phyloP scores from a whole-genome alignment of 2,113 vertebrate genomes.

The Channa argus region DNA sequence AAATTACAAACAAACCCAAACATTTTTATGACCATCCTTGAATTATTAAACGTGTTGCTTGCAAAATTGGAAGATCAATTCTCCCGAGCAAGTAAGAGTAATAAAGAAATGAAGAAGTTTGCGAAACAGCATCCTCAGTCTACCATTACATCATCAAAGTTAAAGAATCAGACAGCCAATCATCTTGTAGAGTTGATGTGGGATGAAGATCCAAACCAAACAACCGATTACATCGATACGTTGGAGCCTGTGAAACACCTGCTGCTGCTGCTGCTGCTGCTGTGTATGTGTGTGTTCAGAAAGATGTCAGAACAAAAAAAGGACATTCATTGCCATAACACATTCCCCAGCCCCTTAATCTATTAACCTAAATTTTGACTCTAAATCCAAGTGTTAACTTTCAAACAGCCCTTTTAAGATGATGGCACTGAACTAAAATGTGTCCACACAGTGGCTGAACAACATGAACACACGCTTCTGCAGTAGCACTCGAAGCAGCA shows the following conservation, averaged over 20 bases:
- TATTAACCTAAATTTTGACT: no score
- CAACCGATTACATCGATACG: background rate
- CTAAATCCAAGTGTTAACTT: no score
- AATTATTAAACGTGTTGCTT: no score
- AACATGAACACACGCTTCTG: background rate
- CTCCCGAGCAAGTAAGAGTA: background rate
- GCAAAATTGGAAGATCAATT: background rate
- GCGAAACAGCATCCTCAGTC: background rate
- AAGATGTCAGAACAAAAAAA: conserved; percentile 23
- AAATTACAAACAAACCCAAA: no score
- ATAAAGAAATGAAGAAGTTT: background rate
- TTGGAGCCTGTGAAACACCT: conserved; percentile 26
- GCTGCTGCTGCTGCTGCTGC: conserved; percentile 9
- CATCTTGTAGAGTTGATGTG: background rate
- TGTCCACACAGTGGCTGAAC: background rate
- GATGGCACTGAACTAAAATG: no score
- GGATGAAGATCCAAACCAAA: background rate
- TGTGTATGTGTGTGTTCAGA: conserved; percentile 33
- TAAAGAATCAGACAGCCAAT: conserved; percentile 30
- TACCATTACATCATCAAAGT: background rate
- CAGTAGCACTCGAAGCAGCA: conserved; percentile 12
- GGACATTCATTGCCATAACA: background rate
- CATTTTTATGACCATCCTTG: no score
- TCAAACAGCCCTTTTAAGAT: no score
- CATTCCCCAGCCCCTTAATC: no score